Percentiles rank a stretch among this genome's conserved stretches.
phyloP scores from a whole-genome alignment of 2,113 vertebrate genomes.

The Caretta caretta region DNA sequence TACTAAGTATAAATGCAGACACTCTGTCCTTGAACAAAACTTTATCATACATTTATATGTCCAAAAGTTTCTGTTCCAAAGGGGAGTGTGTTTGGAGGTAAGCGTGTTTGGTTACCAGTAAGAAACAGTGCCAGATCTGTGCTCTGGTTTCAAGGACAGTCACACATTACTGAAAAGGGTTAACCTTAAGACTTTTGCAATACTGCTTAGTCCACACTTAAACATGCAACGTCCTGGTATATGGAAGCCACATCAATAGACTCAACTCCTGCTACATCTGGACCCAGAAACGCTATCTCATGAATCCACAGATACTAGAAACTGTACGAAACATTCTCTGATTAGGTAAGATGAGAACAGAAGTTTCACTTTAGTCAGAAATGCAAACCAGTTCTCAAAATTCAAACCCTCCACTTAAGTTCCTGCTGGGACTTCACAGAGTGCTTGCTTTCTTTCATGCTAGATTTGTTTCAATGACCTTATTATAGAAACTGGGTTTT shows the following conservation, averaged over 20 bases:
- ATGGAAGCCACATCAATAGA: background rate
- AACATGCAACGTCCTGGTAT: background rate
- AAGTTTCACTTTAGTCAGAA: conserved; percentile 1
- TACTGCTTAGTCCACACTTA: background rate
- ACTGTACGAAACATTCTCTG: conserved; percentile 5
- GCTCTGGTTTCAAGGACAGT: background rate
- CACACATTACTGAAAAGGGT: background rate
- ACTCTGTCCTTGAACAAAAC: background rate
- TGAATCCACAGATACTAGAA: background rate
- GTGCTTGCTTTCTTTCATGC: conserved; percentile 63
- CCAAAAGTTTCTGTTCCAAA: background rate
- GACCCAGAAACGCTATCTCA: background rate
- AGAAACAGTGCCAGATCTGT: background rate
- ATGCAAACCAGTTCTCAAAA: conserved; percentile 35
- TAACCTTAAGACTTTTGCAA: background rate
- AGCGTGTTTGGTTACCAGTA: background rate
- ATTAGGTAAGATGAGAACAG: background rate
- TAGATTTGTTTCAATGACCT: conserved; percentile 72
- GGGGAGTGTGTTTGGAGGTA: background rate
- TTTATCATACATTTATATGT: background rate
- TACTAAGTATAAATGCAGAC: background rate
- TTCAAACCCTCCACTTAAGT: conserved; percentile 40
- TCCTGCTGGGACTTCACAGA: conserved; percentile 65
- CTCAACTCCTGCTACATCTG: background rate
- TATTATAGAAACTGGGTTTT: conserved; percentile 66